Conservation (phyloP, 64 coral and sea anemone genomes). For the Stichodactyla mertensii region DNA sequence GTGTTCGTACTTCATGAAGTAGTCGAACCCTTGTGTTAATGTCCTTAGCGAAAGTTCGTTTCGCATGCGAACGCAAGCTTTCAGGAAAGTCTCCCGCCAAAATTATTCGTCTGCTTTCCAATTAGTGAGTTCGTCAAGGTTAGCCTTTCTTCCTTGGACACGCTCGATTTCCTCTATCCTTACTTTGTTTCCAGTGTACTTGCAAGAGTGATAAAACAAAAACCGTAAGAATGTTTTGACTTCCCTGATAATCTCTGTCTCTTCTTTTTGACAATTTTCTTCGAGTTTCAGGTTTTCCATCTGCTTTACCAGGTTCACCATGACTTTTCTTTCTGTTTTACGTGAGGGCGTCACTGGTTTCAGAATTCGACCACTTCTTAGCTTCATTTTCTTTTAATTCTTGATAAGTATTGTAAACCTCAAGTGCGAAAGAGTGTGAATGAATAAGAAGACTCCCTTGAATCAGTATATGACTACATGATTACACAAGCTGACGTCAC, state of each 20-base stretch:
- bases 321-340: too few relatives aligned
- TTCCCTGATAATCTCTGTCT: neutral
- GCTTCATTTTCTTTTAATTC: too few relatives aligned
- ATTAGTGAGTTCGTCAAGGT: neutral
- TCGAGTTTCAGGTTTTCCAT: too few relatives aligned
- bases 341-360: too few relatives aligned
- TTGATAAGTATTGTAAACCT: too few relatives aligned
- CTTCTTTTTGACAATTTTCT: too few relatives aligned
- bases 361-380: too few relatives aligned
- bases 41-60: neutral
- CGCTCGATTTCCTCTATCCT: neutral
- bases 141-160: neutral
- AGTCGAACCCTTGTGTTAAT: neutral
- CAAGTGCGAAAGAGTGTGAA: too few relatives aligned
- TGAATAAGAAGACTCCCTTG: too few relatives aligned
- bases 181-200: neutral
- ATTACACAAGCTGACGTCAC: too few relatives aligned
- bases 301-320: too few relatives aligned
- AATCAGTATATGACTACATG: too few relatives aligned
- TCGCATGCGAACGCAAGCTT: neutral
- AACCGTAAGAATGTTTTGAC: neutral
- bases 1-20: neutral
- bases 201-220: neutral
- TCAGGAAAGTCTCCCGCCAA: neutral
- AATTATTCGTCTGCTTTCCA: neutral